Base-by-base conservation (phyloP, 2,888 invertebrate genomes). In the Abscondita cerata region DNA sequence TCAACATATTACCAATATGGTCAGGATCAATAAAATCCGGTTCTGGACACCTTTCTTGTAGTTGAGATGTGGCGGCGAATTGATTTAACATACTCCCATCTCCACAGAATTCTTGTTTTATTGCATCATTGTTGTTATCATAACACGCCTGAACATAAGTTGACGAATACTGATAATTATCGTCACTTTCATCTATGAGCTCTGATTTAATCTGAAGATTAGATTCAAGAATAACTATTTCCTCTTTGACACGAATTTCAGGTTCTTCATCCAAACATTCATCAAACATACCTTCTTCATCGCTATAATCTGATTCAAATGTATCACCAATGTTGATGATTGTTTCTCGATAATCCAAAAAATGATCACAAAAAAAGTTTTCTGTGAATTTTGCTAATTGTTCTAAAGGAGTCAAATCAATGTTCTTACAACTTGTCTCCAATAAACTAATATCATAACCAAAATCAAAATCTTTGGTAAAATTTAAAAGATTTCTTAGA, bases 381-480 rank as follows among this genome's bases (percentile, higher is more conserved):
- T 73, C 72, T 1, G 80, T 78, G 63, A 80, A 80, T 54, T 73
- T 73, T 25, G 72, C 71, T 18, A 80, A 64, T 59, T 75, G 75
- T 46, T 77, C 78, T 51, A 80, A 67, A 16, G 77, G 77, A 5
- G 77, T 75, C 16, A 70, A 64, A 58, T 76, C 77, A 53, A 72
- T 70, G 59, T 76, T 75, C 13, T 70, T 71, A 64, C 71, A 72
- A 64, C 67, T 69, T 47, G 73, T 73, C 13, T 66, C 66, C 55
- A 72, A 71, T 58, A 73, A 72, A 61, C 72, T 72, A 34, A 75
- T 59, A 56, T 73, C 70, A 47, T 74, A 73, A 9, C 77, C 78
- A 68, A 79, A 80, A 69, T 80, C 77, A 62, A 76, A 80, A 48
- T 73, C 74, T 68, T 71, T 73, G 3, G 80, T 80, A 61, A 80